These are phyloP conservation scores for Portevinia maculata DNA, from an alignment of 2,888 invertebrate species.

Conservation along the genomic window DNA sequence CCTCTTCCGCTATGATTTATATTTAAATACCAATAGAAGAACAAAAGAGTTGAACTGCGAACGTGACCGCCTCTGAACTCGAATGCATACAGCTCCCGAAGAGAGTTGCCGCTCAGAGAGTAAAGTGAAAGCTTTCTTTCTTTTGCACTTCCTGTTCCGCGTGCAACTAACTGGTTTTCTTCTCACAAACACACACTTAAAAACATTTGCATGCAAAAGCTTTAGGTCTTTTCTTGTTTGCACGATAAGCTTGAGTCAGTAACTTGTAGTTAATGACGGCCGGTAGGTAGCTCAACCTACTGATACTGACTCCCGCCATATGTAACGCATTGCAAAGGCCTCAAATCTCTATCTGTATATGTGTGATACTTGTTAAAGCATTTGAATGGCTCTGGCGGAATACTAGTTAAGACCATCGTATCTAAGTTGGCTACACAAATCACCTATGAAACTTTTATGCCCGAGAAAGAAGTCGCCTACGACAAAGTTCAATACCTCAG, in stretches of 20 bases:
- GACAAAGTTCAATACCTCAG: slow-evolving; percentile 48
- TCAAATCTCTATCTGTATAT: slow-evolving; percentile 30
- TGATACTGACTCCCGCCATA: slow-evolving; percentile 34
- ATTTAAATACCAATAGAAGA: slow-evolving; percentile 39
- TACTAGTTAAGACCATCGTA: slow-evolving; percentile 12
- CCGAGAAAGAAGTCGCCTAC: slow-evolving; percentile 56
- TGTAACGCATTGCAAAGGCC: slow-evolving; percentile 23
- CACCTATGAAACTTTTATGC: slow-evolving; percentile 33
- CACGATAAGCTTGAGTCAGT: slow-evolving; percentile 36
- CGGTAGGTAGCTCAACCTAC: slow-evolving; percentile 9
- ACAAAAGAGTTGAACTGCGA: slow-evolving; percentile 60
- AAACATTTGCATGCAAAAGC: slow-evolving; percentile 42
- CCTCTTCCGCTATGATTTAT: slow-evolving; percentile 48
- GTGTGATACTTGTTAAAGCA: background rate
- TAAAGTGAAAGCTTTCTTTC: slow-evolving; percentile 59
- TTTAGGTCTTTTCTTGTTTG: slow-evolving; percentile 25
- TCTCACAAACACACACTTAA: slow-evolving; percentile 2
- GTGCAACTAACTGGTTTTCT: slow-evolving; percentile 19
- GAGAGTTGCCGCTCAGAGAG: slow-evolving; percentile 20
- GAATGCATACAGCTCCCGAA: background rate
- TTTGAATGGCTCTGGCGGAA: slow-evolving; percentile 7
- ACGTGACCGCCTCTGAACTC: slow-evolving; percentile 23
- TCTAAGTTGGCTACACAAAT: slow-evolving; percentile 12
- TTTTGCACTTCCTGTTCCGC: slow-evolving; percentile 10
- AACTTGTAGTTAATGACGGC: slow-evolving; percentile 18